Evolutionary conservation across 30 jellyfish, hydroid and myxozoan genomes (phyloP), one percentile per base, ranked within the genome.

Genomic region (Rhopilema esculentum): DNA sequence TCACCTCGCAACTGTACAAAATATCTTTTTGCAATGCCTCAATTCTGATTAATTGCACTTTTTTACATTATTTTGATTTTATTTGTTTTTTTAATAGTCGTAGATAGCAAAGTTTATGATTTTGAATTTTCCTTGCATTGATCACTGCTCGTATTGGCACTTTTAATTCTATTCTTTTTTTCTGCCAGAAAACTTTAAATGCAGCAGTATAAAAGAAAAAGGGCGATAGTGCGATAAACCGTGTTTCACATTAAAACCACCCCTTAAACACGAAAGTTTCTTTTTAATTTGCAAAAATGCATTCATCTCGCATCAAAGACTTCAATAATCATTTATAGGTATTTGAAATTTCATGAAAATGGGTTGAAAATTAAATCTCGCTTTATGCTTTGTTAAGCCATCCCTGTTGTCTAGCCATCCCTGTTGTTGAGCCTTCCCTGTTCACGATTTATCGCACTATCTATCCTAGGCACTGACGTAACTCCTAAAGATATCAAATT

Each of bases 401-500:
- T 12, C 12, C 57, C 57, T 40, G 12, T 6, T 6, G 57, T 40
- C 12, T 2, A 40, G 57, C 9, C 9, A 12, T 12, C 12, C 9
- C 9, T 40, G 6, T 40, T 40, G 6, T 2, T 40, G 6, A 40
- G 57, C 57, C 6, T 2, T 40, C 57, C 17, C 50, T 79, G 2
- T 80, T 85, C 53, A 85, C 94, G 94, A 72, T 63, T 83, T 85
- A 61, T 85, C 94, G 94, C 94, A 85, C 94, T 85, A 63, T 85
- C 88, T 85, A 71, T 85, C 75, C 88, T 85, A 85, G 94, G 66
- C 74, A 31, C 72, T 9, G 51, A 53, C 18, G 1, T 23, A 50
- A 64, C 94, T 20, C 40, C 88, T 1, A 85, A 62, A 68, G 88
- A 85, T 9, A 84, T 32, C 66, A 81, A 75, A 74, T 69, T 85